phyloP scores from a whole-genome alignment of 2,888 invertebrate genomes.

The Ormia ochracea region DNA sequence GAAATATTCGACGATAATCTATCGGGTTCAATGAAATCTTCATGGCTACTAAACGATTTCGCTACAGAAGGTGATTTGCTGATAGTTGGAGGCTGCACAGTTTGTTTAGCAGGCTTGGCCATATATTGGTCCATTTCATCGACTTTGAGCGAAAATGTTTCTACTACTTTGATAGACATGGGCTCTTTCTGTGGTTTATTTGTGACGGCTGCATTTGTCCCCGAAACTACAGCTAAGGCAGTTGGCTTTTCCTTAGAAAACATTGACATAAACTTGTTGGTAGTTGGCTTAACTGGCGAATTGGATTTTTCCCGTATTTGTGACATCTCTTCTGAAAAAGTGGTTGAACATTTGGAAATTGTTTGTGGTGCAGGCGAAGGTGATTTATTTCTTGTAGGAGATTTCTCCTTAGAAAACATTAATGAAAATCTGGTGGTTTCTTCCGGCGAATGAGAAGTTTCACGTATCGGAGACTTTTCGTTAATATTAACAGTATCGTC shows the following conservation, averaged over 20 bases:
- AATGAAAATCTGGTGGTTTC: slow-evolving; percentile 18
- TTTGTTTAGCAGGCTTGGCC: slow-evolving; percentile 66
- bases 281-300: slow-evolving; percentile 62
- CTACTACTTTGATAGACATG: slow-evolving; percentile 71
- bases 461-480: slow-evolving; percentile 56
- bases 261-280: slow-evolving; percentile 66
- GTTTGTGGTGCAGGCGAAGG: slow-evolving; percentile 57
- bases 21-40: slow-evolving; percentile 67
- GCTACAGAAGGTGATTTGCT: slow-evolving; percentile 46
- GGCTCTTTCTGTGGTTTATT: slow-evolving; percentile 70
- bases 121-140: slow-evolving; percentile 76
- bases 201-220: slow-evolving; percentile 64
- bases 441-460: slow-evolving; percentile 63
- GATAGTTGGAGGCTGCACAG: neutral
- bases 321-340: slow-evolving; percentile 48
- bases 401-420: slow-evolving; percentile 44
- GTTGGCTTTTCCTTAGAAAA: slow-evolving; percentile 68
- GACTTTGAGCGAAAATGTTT: slow-evolving; percentile 76
- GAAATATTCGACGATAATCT: slow-evolving; percentile 65
- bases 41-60: slow-evolving; percentile 69
- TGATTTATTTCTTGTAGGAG: slow-evolving; percentile 63
- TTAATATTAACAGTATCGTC: neutral
- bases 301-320: slow-evolving; percentile 64
- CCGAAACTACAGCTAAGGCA: slow-evolving; percentile 66
- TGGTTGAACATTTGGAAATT: slow-evolving; percentile 18